Percentiles rank a stretch among this genome's conserved stretches.
phyloP scores from a whole-genome alignment of 2,888 invertebrate species.

The Calliphora vomitoria region DNA sequence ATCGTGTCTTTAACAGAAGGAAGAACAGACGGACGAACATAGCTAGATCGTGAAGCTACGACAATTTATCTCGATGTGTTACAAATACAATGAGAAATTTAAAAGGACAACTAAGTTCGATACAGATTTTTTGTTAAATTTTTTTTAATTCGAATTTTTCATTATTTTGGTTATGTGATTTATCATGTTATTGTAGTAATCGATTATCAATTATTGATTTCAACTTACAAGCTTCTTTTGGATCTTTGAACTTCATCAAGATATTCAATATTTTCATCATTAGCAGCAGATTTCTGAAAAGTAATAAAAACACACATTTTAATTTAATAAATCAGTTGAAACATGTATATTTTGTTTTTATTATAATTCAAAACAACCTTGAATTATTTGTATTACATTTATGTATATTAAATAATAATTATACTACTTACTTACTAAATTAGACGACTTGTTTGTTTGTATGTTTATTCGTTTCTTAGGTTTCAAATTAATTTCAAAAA shows the following conservation, averaged over 20 bases:
- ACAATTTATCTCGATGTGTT: too few species aligned
- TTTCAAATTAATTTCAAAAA: not conserved
- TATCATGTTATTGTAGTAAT: too few species aligned
- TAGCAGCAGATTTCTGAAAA: conserved; percentile 68
- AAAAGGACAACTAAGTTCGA: too few species aligned
- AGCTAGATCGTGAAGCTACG: too few species aligned
- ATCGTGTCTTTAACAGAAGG: too few species aligned
- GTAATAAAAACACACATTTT: not conserved
- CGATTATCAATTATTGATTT: not conserved
- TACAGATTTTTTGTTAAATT: too few species aligned
- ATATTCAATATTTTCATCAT: conserved; percentile 76
- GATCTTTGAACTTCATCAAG: conserved; percentile 76
- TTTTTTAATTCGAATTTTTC: too few species aligned
- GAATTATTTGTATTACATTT: not conserved
- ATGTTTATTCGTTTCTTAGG: conserved; percentile 2
- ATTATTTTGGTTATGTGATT: too few species aligned
- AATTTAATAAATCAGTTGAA: not conserved
- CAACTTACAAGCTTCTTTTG: conserved; percentile 83
- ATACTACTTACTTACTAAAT: not conserved
- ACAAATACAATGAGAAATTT: too few species aligned
- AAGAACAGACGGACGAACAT: too few species aligned
- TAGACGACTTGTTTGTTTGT: too few species aligned
- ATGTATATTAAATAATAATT: not conserved
- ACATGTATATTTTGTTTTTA: not conserved
- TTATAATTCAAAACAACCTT: conserved; percentile 1